phyloP scores from a whole-genome alignment of 2,113 vertebrate genomes.

The Asarcornis scutulata region DNA sequence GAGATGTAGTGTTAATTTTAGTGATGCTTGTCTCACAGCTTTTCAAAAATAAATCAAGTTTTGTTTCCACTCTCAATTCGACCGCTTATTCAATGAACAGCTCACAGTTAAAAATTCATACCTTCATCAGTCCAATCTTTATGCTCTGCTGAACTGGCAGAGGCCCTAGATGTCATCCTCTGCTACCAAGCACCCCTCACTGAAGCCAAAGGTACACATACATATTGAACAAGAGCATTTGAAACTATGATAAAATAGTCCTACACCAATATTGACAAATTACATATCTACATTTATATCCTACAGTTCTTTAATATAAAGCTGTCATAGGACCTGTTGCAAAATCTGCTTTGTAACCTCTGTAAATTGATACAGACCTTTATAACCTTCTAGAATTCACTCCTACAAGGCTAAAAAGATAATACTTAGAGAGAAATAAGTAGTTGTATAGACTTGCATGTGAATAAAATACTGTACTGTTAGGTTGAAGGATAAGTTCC shows the following conservation, averaged over 20 bases:
- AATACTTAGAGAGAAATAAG: not conserved
- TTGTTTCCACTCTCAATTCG: not conserved
- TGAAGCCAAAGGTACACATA: not conserved
- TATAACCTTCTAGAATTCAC: not conserved
- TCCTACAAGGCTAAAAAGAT: not conserved
- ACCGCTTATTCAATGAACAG: not conserved
- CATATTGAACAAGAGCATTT: not conserved
- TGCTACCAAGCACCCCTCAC: not conserved
- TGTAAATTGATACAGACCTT: not conserved
- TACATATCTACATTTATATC: not conserved
- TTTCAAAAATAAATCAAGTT: accelerated
- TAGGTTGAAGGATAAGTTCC: not conserved
- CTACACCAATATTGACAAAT: not conserved
- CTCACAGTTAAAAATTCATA: not conserved
- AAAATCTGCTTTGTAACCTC: not conserved
- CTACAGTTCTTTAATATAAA: not conserved
- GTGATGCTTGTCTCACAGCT: not conserved
- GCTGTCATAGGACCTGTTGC: not conserved
- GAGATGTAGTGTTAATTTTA: constrained; percentile 23
- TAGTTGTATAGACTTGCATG: not conserved
- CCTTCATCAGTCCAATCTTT: not conserved
- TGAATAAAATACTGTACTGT: not conserved
- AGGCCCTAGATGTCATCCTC: not conserved
- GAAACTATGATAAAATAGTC: not conserved
- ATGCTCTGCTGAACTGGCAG: not conserved